Percentiles rank a stretch among this genome's conserved stretches.
phyloP scores from a whole-genome alignment of 2,113 vertebrate genomes.

The Callithrix jacchus region DNA sequence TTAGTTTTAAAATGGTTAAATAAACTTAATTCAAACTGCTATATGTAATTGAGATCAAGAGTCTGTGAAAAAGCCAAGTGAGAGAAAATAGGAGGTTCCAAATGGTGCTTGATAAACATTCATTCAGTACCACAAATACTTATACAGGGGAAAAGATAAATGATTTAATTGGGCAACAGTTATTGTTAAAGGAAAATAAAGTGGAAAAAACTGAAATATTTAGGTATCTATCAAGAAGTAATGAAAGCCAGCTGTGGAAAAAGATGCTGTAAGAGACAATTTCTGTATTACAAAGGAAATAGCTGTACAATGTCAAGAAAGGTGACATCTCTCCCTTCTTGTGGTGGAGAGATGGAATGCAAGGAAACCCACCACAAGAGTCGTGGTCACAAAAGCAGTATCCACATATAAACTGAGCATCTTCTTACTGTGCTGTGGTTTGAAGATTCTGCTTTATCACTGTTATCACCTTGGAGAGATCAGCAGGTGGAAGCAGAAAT shows the following conservation, averaged over 20 bases:
- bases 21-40: slow-evolving; percentile 43
- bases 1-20: slow-evolving; percentile 30
- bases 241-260: slow-evolving; percentile 73
- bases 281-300: slow-evolving; percentile 68
- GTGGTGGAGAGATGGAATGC: not conserved
- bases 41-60: slow-evolving; percentile 14
- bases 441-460: slow-evolving; percentile 15
- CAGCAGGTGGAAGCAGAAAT: not conserved
- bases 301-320: slow-evolving; percentile 59
- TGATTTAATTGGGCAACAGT: slow-evolving; percentile 49
- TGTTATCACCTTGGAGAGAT: not conserved
- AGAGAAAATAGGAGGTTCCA: slow-evolving; percentile 23
- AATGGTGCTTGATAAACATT: not conserved
- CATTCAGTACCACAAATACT: slow-evolving; percentile 29
- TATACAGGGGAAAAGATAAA: slow-evolving; percentile 22
- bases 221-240: slow-evolving; percentile 69
- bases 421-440: not conserved
- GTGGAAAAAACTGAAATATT: slow-evolving; percentile 71
- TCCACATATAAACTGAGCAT: not conserved
- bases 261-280: slow-evolving; percentile 53
- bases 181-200: slow-evolving; percentile 71
- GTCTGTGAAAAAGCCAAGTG: slow-evolving; percentile 33
- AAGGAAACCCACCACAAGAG: slow-evolving; percentile 22
- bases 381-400: not conserved
- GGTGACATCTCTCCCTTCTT: not conserved